Evolutionary conservation across 2,888 invertebrate species (phyloP), one percentile per base, ranked within the genome.

Genomic region (Phengaris arion): DNA sequence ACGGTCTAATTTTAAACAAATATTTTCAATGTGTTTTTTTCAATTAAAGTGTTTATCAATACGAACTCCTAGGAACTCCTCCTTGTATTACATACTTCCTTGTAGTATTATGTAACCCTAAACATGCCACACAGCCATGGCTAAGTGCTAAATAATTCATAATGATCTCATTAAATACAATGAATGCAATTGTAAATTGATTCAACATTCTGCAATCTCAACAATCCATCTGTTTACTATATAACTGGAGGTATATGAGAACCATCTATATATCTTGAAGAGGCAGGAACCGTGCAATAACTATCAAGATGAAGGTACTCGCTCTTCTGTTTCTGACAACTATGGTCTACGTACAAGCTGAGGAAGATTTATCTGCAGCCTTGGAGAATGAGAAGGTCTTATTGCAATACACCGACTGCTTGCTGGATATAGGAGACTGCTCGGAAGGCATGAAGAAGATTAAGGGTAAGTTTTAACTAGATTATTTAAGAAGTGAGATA

Each of bases 381-480:
- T 86, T 97, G 15, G 84, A 83, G 10, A 97, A 95, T 84, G 95
- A 96, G 5, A 94, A 96, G 77, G 87, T 97, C 55, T 87, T 97
- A 52, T 93, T 94, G 59, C 94, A 95, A 74, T 97, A 97, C 81
- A 87, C 95, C 12, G 95, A 95, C 78, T 97, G 97, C 82, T 86
- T 97, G 78, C 86, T 96, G 79, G 94, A 94, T 22, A 90, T 93
- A 77, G 96, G 95, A 69, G 95, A 94, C 4, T 97, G 97, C 84
- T 96, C 96, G 0, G 94, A 96, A 9, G 96, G 97, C 87, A 95
- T 95, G 68, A 94, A 95, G 81, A 94, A 95, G 90, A 88, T 97
- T 1, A 96, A 96, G 92, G 94, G 97, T 96, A 90, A 93, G 79
- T 72, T 77, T 54, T 2, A 6, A 5, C 64, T 45, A 13, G 35